Conservation (phyloP, 2,113 vertebrate species). For the Microtus oregoni region DNA sequence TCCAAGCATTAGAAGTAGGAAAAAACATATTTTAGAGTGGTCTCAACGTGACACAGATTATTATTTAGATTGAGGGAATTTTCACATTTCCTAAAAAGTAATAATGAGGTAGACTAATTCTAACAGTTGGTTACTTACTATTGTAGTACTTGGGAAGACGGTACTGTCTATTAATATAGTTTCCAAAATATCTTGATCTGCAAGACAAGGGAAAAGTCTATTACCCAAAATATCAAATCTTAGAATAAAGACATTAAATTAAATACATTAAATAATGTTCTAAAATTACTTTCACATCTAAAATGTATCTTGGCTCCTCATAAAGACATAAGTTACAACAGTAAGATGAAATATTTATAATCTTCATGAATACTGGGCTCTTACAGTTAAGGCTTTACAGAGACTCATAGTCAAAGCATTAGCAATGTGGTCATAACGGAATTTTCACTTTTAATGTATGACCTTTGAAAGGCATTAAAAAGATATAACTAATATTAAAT, state of each 20-base stretch:
- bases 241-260: conserved; percentile 49
- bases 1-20: neutral
- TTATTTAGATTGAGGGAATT: conserved; percentile 46
- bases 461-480: conserved; percentile 28
- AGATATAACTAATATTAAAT: neutral
- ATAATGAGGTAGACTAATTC: conserved; percentile 36
- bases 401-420: neutral
- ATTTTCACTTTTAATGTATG: conserved; percentile 3
- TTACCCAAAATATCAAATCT: conserved; percentile 54
- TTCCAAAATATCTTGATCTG: conserved; percentile 96
- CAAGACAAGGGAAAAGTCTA: conserved; percentile 69
- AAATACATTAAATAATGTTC: conserved; percentile 16
- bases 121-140: conserved; percentile 89
- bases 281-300: conserved; percentile 27
- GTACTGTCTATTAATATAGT: conserved; percentile 92
- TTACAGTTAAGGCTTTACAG: neutral
- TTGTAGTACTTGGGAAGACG: conserved; percentile 86
- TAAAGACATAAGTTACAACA: conserved; percentile 2
- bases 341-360: neutral
- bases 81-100: conserved; percentile 48
- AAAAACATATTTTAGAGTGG: conserved; percentile 15
- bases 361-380: neutral
- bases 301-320: conserved; percentile 38
- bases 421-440: conserved; percentile 10
- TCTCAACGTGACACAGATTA: neutral